phyloP scores from a whole-genome alignment of 2,113 vertebrate species.

The Caranx ignobilis region DNA sequence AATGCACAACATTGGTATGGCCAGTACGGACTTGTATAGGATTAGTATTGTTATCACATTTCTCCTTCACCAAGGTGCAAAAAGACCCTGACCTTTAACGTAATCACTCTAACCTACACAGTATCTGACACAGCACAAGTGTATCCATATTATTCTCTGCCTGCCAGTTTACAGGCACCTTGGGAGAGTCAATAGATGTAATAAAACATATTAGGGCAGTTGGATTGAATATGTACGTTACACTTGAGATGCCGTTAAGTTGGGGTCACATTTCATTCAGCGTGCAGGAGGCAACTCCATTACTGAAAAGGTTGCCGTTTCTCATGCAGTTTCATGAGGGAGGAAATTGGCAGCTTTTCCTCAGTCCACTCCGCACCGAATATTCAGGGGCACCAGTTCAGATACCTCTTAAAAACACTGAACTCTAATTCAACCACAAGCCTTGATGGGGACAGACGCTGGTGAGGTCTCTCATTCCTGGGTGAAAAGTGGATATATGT shows the following conservation, averaged over 20 bases:
- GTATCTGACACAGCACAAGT: conserved; percentile 44
- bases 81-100: conserved; percentile 72
- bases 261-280: conserved; percentile 13
- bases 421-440: conserved; percentile 49
- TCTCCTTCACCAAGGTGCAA: conserved; percentile 49
- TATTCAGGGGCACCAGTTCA: conserved; percentile 17
- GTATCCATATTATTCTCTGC: conserved; percentile 28
- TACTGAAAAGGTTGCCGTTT: conserved; percentile 34
- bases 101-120: conserved; percentile 64
- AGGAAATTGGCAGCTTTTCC: conserved; percentile 29
- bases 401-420: conserved; percentile 40
- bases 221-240: conserved; percentile 50
- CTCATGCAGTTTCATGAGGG: conserved; percentile 15
- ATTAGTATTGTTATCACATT: conserved; percentile 75
- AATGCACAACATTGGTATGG: conserved; percentile 50
- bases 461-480: conserved; percentile 3
- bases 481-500: conserved; percentile 4
- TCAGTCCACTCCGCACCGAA: conserved; percentile 6
- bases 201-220: conserved; percentile 44
- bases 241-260: conserved; percentile 26
- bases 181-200: conserved; percentile 42
- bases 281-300: conserved; percentile 28
- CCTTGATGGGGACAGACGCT: conserved; percentile 6
- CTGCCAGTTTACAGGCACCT: conserved; percentile 27
- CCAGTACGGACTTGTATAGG: conserved; percentile 25